Conservation (phyloP, 2,113 vertebrate genomes). For the Rhinopomastus cyanomelas region DNA sequence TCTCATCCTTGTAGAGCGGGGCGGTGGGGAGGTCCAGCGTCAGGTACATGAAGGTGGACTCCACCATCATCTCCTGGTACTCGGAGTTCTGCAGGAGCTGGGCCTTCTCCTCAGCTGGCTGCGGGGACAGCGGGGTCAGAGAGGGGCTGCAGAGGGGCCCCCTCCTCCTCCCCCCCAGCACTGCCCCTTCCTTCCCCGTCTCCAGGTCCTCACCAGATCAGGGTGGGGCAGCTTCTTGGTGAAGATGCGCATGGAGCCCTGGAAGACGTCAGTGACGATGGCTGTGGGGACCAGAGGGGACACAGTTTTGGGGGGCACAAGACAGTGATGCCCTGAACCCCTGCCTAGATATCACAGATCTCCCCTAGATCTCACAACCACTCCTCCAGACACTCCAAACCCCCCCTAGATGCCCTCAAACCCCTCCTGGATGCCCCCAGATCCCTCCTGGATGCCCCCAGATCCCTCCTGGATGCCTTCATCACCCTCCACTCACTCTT, state of each 20-base stretch:
- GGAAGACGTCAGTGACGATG: constrained; percentile 92
- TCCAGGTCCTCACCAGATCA: constrained; percentile 81
- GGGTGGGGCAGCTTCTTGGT: constrained; percentile 96
- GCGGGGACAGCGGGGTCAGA: background rate
- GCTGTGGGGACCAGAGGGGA: constrained; percentile 67
- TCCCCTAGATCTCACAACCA: background rate
- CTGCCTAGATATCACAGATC: too few species aligned
- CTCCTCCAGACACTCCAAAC: background rate
- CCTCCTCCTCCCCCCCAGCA: too few species aligned
- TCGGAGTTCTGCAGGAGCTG: constrained; percentile 87
- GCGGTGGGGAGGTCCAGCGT: constrained; percentile 95
- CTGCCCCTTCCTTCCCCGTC: accelerated
- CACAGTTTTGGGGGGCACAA: too few species aligned
- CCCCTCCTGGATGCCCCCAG: too few species aligned
- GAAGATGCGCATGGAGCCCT: constrained; percentile 97
- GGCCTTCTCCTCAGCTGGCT: constrained; percentile 93
- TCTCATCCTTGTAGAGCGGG: constrained; percentile 96
- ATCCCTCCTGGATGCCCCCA: accelerated
- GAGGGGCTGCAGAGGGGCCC: accelerated
- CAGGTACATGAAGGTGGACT: constrained; percentile 93
- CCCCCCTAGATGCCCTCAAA: too few species aligned
- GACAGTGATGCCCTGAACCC: too few species aligned
- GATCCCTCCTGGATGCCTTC: accelerated
- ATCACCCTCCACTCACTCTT: constrained; percentile 76
- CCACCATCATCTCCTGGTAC: constrained; percentile 94